A percentile compares a stretch with the other conserved stretches of the same genome.
phyloP scores from a whole-genome alignment of 1,140 invertebrate genomes.

The Drosophila erecta region DNA sequence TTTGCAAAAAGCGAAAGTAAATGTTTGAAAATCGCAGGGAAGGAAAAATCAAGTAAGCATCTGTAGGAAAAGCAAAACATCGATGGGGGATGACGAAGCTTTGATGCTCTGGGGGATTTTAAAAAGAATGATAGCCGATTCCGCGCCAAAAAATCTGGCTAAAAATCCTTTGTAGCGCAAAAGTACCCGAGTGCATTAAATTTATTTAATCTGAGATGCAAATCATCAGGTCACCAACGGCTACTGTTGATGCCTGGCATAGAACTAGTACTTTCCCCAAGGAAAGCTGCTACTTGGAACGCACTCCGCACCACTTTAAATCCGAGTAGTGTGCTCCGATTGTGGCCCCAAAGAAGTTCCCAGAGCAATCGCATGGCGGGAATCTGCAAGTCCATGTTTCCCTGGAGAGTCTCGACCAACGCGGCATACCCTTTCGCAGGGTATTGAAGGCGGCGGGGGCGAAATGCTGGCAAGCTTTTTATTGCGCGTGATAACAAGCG shows the following conservation, averaged over 20 bases:
- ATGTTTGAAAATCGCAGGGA: conserved; percentile 83
- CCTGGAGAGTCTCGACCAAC: conserved; percentile 29
- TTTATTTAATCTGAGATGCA: no score
- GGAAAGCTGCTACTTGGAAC: not conserved
- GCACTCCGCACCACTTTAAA: not conserved
- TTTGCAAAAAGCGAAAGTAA: conserved; percentile 81
- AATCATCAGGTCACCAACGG: no score
- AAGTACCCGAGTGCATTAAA: not conserved
- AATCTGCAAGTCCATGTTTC: conserved; percentile 13
- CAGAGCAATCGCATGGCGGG: not conserved
- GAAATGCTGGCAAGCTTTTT: conserved; percentile 70
- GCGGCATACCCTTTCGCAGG: conserved; percentile 44
- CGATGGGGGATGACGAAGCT: conserved; percentile 8
- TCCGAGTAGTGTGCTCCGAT: no score
- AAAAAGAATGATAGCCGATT: conserved; percentile 28
- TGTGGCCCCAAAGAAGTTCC: not conserved
- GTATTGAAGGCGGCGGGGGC: conserved; percentile 38
- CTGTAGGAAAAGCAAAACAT: conserved; percentile 33
- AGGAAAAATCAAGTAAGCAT: conserved; percentile 82
- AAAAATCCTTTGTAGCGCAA: conserved; percentile 2
- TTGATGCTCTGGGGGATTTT: conserved; percentile 28
- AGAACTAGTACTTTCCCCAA: not conserved
- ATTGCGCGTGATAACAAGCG: conserved; percentile 79
- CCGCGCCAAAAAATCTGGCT: not conserved
- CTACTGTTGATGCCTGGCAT: not conserved